Evolutionary conservation across 2,113 vertebrate genomes (phyloP).

Genomic region (Odontesthes bonariensis): DNA sequence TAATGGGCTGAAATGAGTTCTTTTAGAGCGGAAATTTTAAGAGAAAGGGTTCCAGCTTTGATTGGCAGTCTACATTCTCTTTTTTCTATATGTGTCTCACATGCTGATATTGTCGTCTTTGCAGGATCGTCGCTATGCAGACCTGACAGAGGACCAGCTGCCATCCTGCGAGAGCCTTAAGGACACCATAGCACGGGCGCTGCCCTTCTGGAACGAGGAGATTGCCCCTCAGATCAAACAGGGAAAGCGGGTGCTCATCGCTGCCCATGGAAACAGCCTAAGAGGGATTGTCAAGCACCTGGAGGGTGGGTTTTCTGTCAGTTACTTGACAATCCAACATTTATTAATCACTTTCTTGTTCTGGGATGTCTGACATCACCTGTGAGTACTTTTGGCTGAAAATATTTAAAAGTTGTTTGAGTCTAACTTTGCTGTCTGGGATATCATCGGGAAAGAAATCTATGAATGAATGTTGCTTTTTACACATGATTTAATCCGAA

Average conservation of each 20-base stretch:
- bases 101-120: neutral
- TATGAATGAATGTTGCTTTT: too few relatives aligned
- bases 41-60: neutral
- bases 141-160: slow-evolving; percentile 84
- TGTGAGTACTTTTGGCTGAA: too few relatives aligned
- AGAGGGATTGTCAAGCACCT: slow-evolving; percentile 94
- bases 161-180: slow-evolving; percentile 92
- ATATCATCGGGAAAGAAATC: too few relatives aligned
- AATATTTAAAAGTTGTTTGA: too few relatives aligned
- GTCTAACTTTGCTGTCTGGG: too few relatives aligned
- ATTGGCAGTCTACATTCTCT: neutral
- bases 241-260: slow-evolving; percentile 91
- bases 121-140: slow-evolving; percentile 89
- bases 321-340: too few relatives aligned
- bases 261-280: slow-evolving; percentile 93
- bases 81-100: neutral
- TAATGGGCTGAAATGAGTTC: neutral
- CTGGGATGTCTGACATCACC: too few relatives aligned
- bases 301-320: slow-evolving; percentile 73
- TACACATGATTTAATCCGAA: too few relatives aligned
- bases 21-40: neutral
- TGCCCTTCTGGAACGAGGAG: slow-evolving; percentile 92
- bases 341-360: too few relatives aligned
- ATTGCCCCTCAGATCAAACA: slow-evolving; percentile 90
- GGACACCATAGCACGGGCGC: slow-evolving; percentile 91